These are phyloP conservation scores for Drosophila nr. fundita DNA, from an alignment of 2,888 invertebrate genomes.

Conservation along the genomic window DNA sequence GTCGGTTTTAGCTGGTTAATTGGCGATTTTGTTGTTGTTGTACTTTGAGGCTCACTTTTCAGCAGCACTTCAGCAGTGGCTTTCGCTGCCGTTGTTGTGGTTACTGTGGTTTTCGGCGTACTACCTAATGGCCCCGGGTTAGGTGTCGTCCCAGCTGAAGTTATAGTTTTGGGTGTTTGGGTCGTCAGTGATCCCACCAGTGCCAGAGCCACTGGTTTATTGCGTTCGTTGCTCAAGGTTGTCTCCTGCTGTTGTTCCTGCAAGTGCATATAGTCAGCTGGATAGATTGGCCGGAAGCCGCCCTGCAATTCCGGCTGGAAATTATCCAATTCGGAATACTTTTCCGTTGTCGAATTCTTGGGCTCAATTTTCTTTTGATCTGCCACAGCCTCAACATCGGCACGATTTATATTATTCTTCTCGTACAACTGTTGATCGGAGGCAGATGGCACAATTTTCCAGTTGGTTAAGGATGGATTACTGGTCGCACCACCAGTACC, in stretches of 20 bases:
- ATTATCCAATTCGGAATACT: constrained; percentile 88
- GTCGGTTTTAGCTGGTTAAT: constrained; percentile 40
- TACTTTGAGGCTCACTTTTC: background rate
- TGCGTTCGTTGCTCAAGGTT: constrained; percentile 12
- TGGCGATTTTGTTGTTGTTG: constrained; percentile 43
- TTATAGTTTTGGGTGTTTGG: constrained; percentile 10
- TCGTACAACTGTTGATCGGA: constrained; percentile 73
- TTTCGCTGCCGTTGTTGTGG: constrained; percentile 13
- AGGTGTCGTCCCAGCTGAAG: constrained; percentile 6
- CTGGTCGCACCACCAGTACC: constrained; percentile 61
- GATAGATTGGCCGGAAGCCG: constrained; percentile 90
- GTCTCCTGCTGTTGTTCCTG: constrained; percentile 59
- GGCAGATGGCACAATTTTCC: constrained; percentile 86
- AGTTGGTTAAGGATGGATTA: constrained; percentile 86
- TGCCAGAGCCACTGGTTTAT: constrained; percentile 55
- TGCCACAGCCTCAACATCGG: constrained; percentile 66
- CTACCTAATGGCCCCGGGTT: constrained; percentile 6
- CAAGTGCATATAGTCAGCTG: constrained; percentile 80
- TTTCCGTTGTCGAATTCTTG: constrained; percentile 75
- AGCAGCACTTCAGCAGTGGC: constrained; percentile 8
- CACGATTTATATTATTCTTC: constrained; percentile 83
- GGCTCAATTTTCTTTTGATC: constrained; percentile 52
- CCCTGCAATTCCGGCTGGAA: constrained; percentile 89
- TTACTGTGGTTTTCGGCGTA: constrained; percentile 1
- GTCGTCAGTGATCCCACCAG: constrained; percentile 27